Evolutionary conservation across 2,113 vertebrate genomes (phyloP), one percentile per base, ranked within the genome.

Genomic region (Haplochromis vanheusdeni): DNA sequence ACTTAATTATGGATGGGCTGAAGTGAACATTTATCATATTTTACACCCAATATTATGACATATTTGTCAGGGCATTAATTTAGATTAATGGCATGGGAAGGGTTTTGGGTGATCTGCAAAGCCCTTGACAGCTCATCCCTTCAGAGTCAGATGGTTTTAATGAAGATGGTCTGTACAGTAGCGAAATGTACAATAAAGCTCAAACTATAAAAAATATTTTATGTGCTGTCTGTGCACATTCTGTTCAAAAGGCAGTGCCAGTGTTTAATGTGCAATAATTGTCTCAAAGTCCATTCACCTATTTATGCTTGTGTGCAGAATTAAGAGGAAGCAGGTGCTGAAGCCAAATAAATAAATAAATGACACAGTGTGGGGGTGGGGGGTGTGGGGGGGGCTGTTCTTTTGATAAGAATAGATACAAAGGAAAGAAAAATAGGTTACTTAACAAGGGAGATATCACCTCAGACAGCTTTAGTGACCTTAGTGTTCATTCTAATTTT

Each of bases 41-140:
- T 96, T 88, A 91, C 84, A 88, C 94, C 87, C 91, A 90, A 90
- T 95, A 96, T 96, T 97, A 96, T 96, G 96, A 96, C 96, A 96
- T 93, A 95, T 95, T 95, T 96, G 95, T 96, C 95, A 95, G 91
- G 88, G 93, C 85, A 89, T 94, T 96, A 95, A 97, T 96, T 96
- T 96, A 96, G 96, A 97, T 96, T 95, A 96, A 97, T 97, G 95
- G 89, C 87, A 91, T 79, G 75, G 83, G 83, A 60, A 82, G 84
- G 68, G 87, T 93, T 94, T 89, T 84, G 88, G 91, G 89, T 91
- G 89, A 95, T 95, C 89, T 89, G 91, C 85, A 86, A 89, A 93
- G 90, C 91, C 79, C 89, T 87, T 95, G 93, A 95, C 93, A 91
- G 95, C 91, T 93, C 88, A 89, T 95, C 92, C 89, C 89, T 88